Evolutionary conservation across 2,113 vertebrate genomes (phyloP), one percentile per base, ranked within the genome.

Genomic region (Elaphurus davidianus): DNA sequence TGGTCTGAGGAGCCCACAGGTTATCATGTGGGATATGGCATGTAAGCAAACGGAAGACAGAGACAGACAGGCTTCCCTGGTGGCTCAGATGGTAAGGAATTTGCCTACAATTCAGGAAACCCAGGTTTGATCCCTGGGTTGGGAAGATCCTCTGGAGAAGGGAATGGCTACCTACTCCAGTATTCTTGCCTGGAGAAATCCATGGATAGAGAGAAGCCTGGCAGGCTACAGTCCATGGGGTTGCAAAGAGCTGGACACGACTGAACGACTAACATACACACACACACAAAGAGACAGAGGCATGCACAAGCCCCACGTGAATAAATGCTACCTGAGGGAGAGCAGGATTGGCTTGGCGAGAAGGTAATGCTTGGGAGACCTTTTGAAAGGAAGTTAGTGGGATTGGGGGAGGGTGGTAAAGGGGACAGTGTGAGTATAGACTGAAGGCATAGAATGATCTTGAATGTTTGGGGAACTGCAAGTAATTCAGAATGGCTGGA

Each of bases 231-330:
- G 19, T 71, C 67, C n/a, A 40, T 40, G 10, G 19, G 19, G 9
- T 11, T 71, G 67, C 19, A 23, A 71, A 71, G 5, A 71, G 67
- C 67, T 40, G 19, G n/a, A 71, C 67, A 71, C 0, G 10, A 23
- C n/a, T 71, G 19, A 71, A n/a, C 0, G 2, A 71, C 19, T 23
- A 43, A 76, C 36, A 76, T n/a, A 40, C 67, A 40, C n/a, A 23
- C n/a, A 40, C 67, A 74, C 67, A 40, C 71, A 78, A 2, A 78
- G 11, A 81, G 64, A 71, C 43, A 57, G 40, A 55, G 23, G 17
- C 50, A 4, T 36, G 12, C 25, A 8, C 23, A 36, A 16, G 27
- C 25, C 3, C 52, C 55, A 13, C 0, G 0, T 43, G 6, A 14
- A 50, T 14, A 64, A 43, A 28, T 57, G 10, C 19, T 54, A 23